Base-by-base conservation (phyloP, 2,113 vertebrate genomes). In the Nematolebias whitei region DNA sequence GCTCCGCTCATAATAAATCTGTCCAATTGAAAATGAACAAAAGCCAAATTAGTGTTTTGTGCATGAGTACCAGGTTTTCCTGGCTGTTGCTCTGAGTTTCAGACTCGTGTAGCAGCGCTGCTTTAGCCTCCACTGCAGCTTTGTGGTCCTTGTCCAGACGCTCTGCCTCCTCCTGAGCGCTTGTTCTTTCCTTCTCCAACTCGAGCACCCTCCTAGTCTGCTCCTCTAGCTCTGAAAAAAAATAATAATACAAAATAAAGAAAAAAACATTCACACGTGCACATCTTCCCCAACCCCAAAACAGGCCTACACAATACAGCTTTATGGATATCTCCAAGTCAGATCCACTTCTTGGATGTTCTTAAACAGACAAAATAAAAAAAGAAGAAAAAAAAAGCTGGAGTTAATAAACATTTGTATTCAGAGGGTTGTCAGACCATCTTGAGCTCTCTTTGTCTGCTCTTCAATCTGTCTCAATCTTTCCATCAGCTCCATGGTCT, bases 401-500 rank as follows among this genome's bases (percentile, higher is more conserved):
- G 49, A 69, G 56, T 76, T 71, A 56, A 62, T 48, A 77, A 53
- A 68, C 56, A 76, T 79, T 81, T 82, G 79, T 75, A 80, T 78
- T 82, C 52, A 65, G 55, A 83, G 56, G 77, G 73, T 78, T 66
- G 68, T 89, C 89, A 82, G 67, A 99, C 96, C 96, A 91, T 95
- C 92, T 85, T 98, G 96, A 89, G 97, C 96, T 88, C 94, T 96
- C 82, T 96, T 98, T 76, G 97, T 98, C 88, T 98, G 96, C 75
- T 98, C 96, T 73, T 99, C 97, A 48, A 98, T 98, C 85, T 96
- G 95, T 53, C 92, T 94, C 75, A 99, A 91, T 85, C 88, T 93
- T 85, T 96, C 95, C 95, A 98, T 96, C 83, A 98, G 91, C 80
- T 98, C 96, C 78, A 97, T 96, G 85, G 98, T 99, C 83, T 99